A percentile compares a stretch with the other conserved stretches of the same genome.
phyloP scores from a whole-genome alignment of 2,113 vertebrate genomes.

The Puntigrus tetrazona region DNA sequence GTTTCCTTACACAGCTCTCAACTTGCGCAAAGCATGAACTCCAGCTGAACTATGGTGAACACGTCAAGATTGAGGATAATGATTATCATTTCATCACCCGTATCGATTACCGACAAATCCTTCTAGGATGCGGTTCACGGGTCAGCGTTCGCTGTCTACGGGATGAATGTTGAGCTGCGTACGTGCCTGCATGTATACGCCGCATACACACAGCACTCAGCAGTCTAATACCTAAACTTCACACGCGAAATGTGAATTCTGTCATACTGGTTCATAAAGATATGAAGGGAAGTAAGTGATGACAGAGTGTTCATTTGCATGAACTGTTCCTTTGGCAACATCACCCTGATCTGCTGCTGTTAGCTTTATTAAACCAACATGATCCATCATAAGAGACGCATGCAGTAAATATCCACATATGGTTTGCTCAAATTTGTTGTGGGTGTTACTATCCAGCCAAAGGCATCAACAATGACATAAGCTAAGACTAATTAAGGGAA shows the following conservation, averaged over 20 bases:
- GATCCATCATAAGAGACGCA: constrained; percentile 18
- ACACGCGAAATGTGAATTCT: background rate
- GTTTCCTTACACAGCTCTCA: background rate
- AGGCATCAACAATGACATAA: background rate
- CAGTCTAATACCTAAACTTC: background rate
- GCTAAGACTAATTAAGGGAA: background rate
- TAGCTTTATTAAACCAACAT: constrained; percentile 50
- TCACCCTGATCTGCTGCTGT: constrained; percentile 38
- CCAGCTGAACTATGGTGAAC: constrained; percentile 4
- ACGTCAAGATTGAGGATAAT: constrained; percentile 14
- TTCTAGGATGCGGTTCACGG: background rate
- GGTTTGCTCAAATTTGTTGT: background rate
- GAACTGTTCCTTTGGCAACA: background rate
- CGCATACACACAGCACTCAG: background rate
- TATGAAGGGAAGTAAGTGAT: background rate
- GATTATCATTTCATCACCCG: constrained; percentile 18
- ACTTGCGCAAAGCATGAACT: background rate
- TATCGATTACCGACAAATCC: constrained; percentile 24
- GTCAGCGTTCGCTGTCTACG: background rate
- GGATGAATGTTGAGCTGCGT: constrained; percentile 20
- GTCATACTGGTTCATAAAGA: background rate
- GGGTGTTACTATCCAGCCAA: background rate
- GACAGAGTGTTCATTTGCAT: background rate
- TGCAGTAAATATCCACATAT: background rate
- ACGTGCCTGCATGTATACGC: background rate